Base-by-base conservation (phyloP, 1,140 invertebrate genomes). In the Plodia interpunctella region DNA sequence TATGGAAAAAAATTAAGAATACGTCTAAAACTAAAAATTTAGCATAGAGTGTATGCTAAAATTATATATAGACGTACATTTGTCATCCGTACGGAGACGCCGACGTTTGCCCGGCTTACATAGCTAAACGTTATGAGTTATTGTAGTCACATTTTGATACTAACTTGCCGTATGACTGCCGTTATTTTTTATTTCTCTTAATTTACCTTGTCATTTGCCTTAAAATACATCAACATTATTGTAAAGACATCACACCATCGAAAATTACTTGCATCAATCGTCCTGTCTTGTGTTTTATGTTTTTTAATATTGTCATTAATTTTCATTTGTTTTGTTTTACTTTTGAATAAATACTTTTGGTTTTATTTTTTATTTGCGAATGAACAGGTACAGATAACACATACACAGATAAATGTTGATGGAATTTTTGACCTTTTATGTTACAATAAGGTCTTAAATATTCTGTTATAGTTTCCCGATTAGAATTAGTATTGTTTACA, bases 161-260 rank as follows among this genome's bases (percentile, higher is more conserved):
- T 60, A 55, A 60, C 53, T 44, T 55, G 25, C 35, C 28, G 38
- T 54, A 25, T 38, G 38, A 57, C n/a, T 44, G 19, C 15, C 38
- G 38, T 10, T 44, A 44, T 44, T 15, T 32, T 44, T 57, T n/a
- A 21, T 35, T 57, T 49, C 55, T 28, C 56, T 49, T 55, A 35
- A 18, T 38, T 57, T 57, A 44, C 58, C 54, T 57, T 63, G 15
- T 58, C 61, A 67, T 61, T 55, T 63, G 28, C 58, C 21, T 65
- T 64, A 54, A 17, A 62, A 60, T 60, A 59, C 63, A 68, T 66
- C 50, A 57, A 63, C 70, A 68, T 72, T 69, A 69, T 28, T 76
- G 66, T 76, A 79, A 76, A 78, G 57, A 76, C 73, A 79, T 86
- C 85, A 88, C 85, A 88, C 85, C 85, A 86, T 88, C 85, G 85